phyloP scores from a whole-genome alignment of 2,113 vertebrate species.

The Eubucco bourcierii region DNA sequence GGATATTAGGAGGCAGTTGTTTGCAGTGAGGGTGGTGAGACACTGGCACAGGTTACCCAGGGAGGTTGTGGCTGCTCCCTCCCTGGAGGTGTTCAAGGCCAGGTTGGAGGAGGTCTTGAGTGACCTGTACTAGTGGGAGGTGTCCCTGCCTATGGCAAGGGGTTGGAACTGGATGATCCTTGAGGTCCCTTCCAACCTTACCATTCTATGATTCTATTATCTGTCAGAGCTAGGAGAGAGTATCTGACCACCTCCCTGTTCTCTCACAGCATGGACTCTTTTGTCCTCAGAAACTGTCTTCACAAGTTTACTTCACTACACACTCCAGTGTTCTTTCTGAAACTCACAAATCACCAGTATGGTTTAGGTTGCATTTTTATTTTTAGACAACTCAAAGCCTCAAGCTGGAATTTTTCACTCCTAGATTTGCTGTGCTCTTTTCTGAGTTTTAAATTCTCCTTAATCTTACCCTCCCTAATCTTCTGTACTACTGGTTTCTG shows the following conservation, averaged over 20 bases:
- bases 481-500: constrained; percentile 8
- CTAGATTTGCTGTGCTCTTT: not conserved
- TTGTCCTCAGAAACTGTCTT: not conserved
- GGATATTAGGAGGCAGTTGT: too few species aligned
- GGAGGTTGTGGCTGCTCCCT: too few species aligned
- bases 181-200: too few species aligned
- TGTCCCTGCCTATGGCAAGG: too few species aligned
- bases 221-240: not conserved
- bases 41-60: too few species aligned
- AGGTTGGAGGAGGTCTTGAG: too few species aligned
- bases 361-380: not conserved
- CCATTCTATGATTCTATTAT: too few species aligned
- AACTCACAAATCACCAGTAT: not conserved
- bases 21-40: too few species aligned
- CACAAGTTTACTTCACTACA: not conserved
- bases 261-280: not conserved
- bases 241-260: not conserved
- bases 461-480: constrained; percentile 42
- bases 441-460: not conserved
- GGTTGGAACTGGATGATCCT: too few species aligned
- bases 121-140: too few species aligned
- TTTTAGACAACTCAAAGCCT: constrained; percentile 2
- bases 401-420: constrained; percentile 2
- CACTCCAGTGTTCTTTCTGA: not conserved
- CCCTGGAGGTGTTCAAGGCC: too few species aligned